phyloP scores from a whole-genome alignment of 2,888 invertebrate species.

The Drosophila anomelani region DNA sequence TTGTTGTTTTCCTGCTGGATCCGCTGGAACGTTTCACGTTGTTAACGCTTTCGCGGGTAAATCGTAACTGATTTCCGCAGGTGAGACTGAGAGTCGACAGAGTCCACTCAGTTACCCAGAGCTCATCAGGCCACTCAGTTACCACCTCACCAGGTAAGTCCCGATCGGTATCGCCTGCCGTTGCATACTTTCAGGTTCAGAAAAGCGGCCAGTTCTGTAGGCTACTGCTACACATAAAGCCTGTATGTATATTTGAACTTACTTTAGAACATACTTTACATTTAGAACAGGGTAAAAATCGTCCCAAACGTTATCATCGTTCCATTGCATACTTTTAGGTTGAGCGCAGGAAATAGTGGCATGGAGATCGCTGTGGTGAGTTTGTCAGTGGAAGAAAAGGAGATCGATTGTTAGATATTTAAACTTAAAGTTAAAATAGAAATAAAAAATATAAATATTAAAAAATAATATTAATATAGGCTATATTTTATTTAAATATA shows the following conservation, averaged over 20 bases:
- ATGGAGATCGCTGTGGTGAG: not conserved
- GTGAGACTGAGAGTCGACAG: constrained; percentile 15
- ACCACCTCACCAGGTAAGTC: constrained; percentile 11
- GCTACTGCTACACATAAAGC: too few relatives aligned
- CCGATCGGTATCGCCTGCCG: not conserved
- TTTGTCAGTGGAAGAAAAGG: not conserved
- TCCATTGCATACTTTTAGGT: constrained; percentile 17
- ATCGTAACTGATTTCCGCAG: constrained; percentile 34
- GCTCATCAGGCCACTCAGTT: not conserved
- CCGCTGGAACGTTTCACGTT: constrained; percentile 62
- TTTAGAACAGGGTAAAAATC: not conserved
- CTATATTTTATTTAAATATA: too few relatives aligned
- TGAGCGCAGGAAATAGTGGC: not conserved
- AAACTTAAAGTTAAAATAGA: too few relatives aligned
- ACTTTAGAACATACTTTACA: too few relatives aligned
- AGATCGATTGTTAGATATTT: not conserved
- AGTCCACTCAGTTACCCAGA: constrained; percentile 1
- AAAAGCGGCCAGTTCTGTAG: too few relatives aligned
- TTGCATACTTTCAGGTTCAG: constrained; percentile 21
- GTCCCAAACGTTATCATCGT: constrained; percentile 8
- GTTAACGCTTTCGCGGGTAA: constrained; percentile 77
- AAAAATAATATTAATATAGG: too few relatives aligned
- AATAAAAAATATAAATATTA: too few relatives aligned
- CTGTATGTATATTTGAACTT: too few relatives aligned
- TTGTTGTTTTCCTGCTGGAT: constrained; percentile 29